Percentiles rank a stretch among this genome's conserved stretches.
These are phyloP conservation scores for Andrena bicolor DNA, from an alignment of 2,888 invertebrate genomes.

Conservation along the genomic window DNA sequence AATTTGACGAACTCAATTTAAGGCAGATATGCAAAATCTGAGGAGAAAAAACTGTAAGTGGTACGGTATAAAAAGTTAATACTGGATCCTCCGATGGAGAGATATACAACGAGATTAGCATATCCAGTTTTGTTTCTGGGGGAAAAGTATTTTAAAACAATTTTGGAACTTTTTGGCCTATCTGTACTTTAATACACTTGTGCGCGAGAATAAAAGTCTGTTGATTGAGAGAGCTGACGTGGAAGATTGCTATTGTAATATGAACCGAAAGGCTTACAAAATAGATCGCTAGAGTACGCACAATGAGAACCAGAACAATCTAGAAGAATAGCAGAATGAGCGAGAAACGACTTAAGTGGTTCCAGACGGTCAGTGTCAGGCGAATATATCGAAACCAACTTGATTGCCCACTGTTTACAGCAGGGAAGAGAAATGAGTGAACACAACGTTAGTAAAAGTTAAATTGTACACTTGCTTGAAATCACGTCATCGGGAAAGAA, in stretches of 20 bases:
- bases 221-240: background rate
- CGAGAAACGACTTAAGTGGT: background rate
- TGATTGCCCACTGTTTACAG: background rate
- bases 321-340: background rate
- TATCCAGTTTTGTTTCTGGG: background rate
- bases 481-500: no score
- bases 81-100: no score
- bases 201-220: background rate
- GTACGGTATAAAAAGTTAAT: no score
- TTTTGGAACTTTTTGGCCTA: no score
- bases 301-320: background rate
- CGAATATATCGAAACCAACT: background rate
- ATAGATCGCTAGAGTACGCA: no score
- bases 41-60: no score
- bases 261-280: no score
- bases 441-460: background rate
- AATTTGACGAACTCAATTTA: constrained; percentile 1
- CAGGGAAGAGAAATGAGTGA: background rate
- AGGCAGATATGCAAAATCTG: background rate
- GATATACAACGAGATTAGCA: background rate
- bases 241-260: background rate
- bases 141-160: background rate
- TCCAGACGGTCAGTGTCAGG: constrained; percentile 5
- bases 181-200: no score
- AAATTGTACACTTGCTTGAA: no score